Conservation (phyloP, 2,113 vertebrate genomes). For the Stictonetta naevosa region DNA sequence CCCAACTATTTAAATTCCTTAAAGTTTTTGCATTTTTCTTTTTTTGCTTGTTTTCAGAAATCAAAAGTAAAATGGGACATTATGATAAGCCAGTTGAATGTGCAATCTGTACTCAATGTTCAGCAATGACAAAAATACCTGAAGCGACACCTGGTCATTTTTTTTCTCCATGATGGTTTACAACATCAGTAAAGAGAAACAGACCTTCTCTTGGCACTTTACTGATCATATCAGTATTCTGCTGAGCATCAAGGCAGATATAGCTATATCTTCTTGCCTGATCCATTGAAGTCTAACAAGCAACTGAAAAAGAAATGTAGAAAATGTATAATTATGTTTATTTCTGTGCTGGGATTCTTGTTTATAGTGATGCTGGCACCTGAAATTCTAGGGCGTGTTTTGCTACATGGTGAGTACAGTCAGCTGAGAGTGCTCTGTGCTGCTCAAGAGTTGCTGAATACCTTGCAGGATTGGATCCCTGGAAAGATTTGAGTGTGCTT, state of each 20-base stretch:
- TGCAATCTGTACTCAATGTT: not conserved
- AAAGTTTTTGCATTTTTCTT: not conserved
- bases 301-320: not conserved
- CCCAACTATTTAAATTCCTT: not conserved
- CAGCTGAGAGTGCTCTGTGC: slow-evolving; percentile 6
- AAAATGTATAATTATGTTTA: not conserved
- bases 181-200: not conserved
- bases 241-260: rapidly evolving
- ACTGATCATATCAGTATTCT: not conserved
- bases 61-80: not conserved
- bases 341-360: not conserved
- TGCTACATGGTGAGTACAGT: not conserved
- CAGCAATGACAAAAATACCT: not conserved
- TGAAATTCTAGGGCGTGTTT: not conserved
- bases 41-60: not conserved
- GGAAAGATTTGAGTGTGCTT: slow-evolving; percentile 49
- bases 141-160: not conserved
- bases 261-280: not conserved
- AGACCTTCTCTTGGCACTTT: not conserved
- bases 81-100: not conserved
- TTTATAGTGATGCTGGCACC: not conserved
- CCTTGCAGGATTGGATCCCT: slow-evolving; percentile 4
- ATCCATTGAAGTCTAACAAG: not conserved
- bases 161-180: not conserved
- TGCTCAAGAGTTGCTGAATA: slow-evolving; percentile 20